Conservation (phyloP, 2,888 invertebrate genomes). For the Sabatieria punctata region DNA sequence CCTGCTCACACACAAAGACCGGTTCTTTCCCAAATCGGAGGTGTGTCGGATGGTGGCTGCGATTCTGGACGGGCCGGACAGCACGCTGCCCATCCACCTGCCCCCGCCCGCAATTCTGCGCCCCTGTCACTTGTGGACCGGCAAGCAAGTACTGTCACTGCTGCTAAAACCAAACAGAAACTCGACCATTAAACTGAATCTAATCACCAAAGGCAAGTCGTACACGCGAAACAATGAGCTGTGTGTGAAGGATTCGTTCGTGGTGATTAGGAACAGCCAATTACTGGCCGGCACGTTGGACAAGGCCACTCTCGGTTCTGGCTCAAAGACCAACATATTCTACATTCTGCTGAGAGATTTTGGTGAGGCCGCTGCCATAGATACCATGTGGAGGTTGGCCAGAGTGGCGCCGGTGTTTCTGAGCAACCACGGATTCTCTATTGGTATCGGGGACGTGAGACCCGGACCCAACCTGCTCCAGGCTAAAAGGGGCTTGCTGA, state of each 20-base stretch:
- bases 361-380: conserved; percentile 48
- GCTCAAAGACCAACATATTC: conserved; percentile 86
- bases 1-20: conserved; percentile 78
- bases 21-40: conserved; percentile 61
- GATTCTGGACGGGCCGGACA: conserved; percentile 57
- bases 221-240: conserved; percentile 58
- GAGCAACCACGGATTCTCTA: conserved; percentile 25
- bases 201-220: conserved; percentile 75
- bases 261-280: conserved; percentile 80
- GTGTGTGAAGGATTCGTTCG: conserved; percentile 68
- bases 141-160: conserved; percentile 78
- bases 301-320: conserved; percentile 83
- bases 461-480: conserved; percentile 64
- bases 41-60: conserved; percentile 49
- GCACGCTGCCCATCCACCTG: conserved; percentile 50
- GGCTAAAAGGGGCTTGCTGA: conserved; percentile 62
- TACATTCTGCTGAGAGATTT: conserved; percentile 62
- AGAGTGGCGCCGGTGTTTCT: conserved; percentile 57
- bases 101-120: conserved; percentile 79
- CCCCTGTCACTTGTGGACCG: conserved; percentile 78
- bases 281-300: conserved; percentile 84
- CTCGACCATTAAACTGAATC: conserved; percentile 62
- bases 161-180: conserved; percentile 66
- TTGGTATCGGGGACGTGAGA: conserved; percentile 76
- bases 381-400: conserved; percentile 77